Base-by-base conservation (phyloP, 2,797 vertebrate genomes). In the Bradypodion pumilum region DNA sequence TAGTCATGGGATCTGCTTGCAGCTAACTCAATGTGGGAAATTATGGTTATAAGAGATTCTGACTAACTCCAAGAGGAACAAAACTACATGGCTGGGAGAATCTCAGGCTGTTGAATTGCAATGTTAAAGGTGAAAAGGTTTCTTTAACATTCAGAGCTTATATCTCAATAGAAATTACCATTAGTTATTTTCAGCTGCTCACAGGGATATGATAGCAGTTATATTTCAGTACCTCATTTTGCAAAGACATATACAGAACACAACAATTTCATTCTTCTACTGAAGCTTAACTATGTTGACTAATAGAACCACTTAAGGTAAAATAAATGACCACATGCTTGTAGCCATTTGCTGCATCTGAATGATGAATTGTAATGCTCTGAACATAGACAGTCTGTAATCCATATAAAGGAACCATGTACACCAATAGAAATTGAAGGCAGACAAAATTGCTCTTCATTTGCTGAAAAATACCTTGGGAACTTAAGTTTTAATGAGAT, bases 331-430 rank as follows among this genome's bases (percentile, higher is more conserved):
- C 4, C 52, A 82, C 59, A 86, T 6, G 78, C 7, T 82, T 87
- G 66, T 63, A 90, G 12, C 29, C 84, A 63, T 83, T 93, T 91
- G 56, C 78, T 89, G 42, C 80, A 83, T 70, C 37, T 70, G 78
- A 92, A 72, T 78, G 74, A 87, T 90, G 89, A 73, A 87, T 91
- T 91, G 90, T 89, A 92, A 85, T 89, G 70, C 46, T 19, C 10
- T 80, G 83, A 87, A 88, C 9, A 87, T 59, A 87, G 46, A 66
- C 13, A 76, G 25, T 16, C 66, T 90, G 63, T 90, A 89, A 83
- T 89, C 76, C 86, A 68, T 78, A 85, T 78, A 85, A n/a, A 84
- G 42, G 46, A 89, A 84, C 70, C 49, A 82, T 82, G 37, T 77
- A 91, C 87, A 93, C 88, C 81, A 92, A 59, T 81, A 83, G 62